Evolutionary conservation across 2,888 invertebrate genomes (phyloP).

Genomic region (Drosophila hawaiiensis): DNA sequence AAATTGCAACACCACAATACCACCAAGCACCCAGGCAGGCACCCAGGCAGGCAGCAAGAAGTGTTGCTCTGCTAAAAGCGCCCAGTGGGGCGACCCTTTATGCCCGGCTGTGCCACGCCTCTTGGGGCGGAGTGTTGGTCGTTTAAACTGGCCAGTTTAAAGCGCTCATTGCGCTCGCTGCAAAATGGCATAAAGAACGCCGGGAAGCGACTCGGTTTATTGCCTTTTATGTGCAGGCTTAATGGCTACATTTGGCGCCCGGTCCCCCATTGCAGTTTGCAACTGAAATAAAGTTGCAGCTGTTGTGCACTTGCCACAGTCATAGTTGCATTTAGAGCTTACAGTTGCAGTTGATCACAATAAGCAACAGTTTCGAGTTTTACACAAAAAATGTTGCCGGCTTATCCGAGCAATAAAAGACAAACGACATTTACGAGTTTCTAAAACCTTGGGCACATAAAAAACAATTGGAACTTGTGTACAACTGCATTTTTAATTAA

Average conservation of each 20-base stretch:
- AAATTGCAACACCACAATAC: constrained; percentile 55
- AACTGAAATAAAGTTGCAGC: constrained; percentile 34
- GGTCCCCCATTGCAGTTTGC: constrained; percentile 24
- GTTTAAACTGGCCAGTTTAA: constrained; percentile 56
- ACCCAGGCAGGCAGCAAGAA: constrained; percentile 4
- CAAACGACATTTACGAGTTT: constrained; percentile 8
- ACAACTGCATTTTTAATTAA: not conserved
- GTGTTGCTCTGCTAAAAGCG: constrained; percentile 16
- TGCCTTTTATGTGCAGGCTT: constrained; percentile 71
- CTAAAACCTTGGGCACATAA: not conserved
- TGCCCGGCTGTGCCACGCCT: not conserved
- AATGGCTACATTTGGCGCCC: constrained; percentile 67
- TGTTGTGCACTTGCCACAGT: constrained; percentile 13
- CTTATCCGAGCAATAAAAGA: constrained; percentile 18
- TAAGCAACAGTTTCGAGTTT: constrained; percentile 40
- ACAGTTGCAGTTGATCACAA: constrained; percentile 33
- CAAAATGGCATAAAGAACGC: constrained; percentile 70
- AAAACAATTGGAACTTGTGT: not conserved
- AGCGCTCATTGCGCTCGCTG: constrained; percentile 52
- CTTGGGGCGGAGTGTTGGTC: constrained; percentile 13
- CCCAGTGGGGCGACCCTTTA: not conserved
- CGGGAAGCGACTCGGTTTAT: constrained; percentile 63
- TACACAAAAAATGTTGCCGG: constrained; percentile 38
- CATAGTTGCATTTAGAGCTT: constrained; percentile 8
- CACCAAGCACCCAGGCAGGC: constrained; percentile 6